A percentile compares a stretch with the other conserved stretches of the same genome.
These are phyloP conservation scores for Panopea generosa DNA, from an alignment of 2,888 invertebrate genomes.

Conservation along the genomic window DNA sequence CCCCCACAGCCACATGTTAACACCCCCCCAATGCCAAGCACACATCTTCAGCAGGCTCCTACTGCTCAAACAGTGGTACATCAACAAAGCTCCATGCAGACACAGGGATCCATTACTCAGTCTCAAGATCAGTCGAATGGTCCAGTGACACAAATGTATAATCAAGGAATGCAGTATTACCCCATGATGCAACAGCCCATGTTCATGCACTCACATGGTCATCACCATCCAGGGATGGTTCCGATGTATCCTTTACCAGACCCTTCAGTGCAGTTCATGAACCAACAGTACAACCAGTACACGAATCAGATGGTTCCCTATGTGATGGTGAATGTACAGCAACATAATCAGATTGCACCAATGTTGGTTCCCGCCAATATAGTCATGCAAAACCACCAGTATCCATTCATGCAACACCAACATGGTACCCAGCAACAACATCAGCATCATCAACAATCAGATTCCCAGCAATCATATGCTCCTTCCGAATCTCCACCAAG, in stretches of 20 bases:
- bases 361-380: slow-evolving; percentile 59
- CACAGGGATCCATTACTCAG: slow-evolving; percentile 2
- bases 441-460: slow-evolving; percentile 34
- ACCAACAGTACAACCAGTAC: slow-evolving; percentile 19
- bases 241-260: slow-evolving; percentile 52
- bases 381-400: slow-evolving; percentile 46
- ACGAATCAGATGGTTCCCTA: slow-evolving; percentile 48
- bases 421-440: slow-evolving; percentile 10
- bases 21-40: slow-evolving; percentile 3
- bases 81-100: slow-evolving; percentile 21
- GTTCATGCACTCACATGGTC: slow-evolving; percentile 55
- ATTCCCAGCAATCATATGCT: slow-evolving; percentile 28
- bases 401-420: slow-evolving; percentile 16
- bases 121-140: no score
- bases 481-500: slow-evolving; percentile 65
- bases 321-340: slow-evolving; percentile 62
- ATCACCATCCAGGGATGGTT: slow-evolving; percentile 62
- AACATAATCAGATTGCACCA: slow-evolving; percentile 54
- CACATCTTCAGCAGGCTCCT: slow-evolving; percentile 26
- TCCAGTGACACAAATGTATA: no score
- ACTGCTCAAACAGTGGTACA: slow-evolving; percentile 31
- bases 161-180: slow-evolving; percentile 41
- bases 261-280: slow-evolving; percentile 12
- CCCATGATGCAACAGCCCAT: slow-evolving; percentile 56
- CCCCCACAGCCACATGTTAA: slow-evolving; percentile 11